phyloP scores from a whole-genome alignment of 2,797 vertebrate genomes.

The Morus bassanus region DNA sequence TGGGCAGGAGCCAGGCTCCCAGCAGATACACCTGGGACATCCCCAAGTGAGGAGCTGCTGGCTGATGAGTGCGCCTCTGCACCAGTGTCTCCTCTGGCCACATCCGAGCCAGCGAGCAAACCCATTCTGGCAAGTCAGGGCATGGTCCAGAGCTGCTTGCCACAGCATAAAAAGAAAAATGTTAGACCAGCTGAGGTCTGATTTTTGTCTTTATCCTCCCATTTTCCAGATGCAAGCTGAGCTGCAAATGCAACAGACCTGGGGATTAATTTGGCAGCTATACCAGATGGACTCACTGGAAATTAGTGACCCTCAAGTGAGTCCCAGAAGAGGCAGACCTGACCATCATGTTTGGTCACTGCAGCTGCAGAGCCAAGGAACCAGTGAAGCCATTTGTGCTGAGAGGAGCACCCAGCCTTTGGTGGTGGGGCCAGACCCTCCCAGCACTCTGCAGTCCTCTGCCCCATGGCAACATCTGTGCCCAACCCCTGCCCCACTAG shows the following conservation, averaged over 20 bases:
- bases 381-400: fast-evolving
- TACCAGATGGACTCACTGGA: not conserved
- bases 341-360: not conserved
- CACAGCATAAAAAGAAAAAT: not conserved
- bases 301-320: not conserved
- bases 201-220: not conserved
- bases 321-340: not conserved
- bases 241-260: not conserved
- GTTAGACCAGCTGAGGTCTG: not conserved
- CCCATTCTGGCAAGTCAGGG: not conserved
- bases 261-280: not conserved
- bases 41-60: not conserved
- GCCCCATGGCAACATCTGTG: not conserved
- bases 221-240: not conserved
- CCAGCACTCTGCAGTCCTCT: not conserved
- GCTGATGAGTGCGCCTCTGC: fast-evolving
- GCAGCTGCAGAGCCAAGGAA: not conserved
- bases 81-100: not conserved
- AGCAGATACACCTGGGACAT: not conserved
- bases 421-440: fast-evolving
- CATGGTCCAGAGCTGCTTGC: not conserved
- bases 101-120: fast-evolving
- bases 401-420: not conserved
- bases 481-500: not conserved
- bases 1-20: not conserved